These are phyloP conservation scores for Jacana jacana DNA, from an alignment of 2,113 vertebrate genomes.

Conservation along the genomic window DNA sequence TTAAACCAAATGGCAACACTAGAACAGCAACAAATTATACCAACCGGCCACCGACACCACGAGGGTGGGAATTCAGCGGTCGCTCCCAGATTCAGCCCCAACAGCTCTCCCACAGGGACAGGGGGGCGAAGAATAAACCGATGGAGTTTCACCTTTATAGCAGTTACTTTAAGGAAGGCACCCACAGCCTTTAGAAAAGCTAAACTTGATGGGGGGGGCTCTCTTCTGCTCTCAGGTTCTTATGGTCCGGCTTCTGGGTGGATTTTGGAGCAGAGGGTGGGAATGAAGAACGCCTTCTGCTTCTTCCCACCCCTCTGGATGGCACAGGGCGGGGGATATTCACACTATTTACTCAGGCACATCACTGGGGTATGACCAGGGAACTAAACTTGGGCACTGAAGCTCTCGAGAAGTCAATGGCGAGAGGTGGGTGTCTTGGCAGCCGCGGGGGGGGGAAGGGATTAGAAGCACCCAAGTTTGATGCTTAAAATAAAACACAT, in stretches of 20 bases:
- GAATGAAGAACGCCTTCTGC: background rate
- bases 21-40: background rate
- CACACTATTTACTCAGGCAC: background rate
- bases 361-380: background rate
- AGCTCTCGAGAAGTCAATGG: background rate
- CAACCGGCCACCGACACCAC: fast-evolving
- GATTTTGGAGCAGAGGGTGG: fast-evolving
- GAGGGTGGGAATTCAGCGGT: background rate
- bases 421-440: constrained; percentile 21
- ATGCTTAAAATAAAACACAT: constrained; percentile 60
- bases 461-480: constrained; percentile 57
- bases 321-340: background rate
- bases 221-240: background rate
- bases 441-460: background rate
- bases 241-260: fast-evolving
- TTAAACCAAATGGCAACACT: background rate
- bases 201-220: background rate
- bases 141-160: background rate
- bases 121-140: background rate
- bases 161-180: background rate
- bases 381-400: constrained; percentile 31
- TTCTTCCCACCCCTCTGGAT: background rate
- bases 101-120: background rate
- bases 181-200: background rate
- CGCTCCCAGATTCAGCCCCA: fast-evolving